Evolutionary conservation across 2,888 invertebrate species (phyloP).

Genomic region (Clepsis dumicolana): DNA sequence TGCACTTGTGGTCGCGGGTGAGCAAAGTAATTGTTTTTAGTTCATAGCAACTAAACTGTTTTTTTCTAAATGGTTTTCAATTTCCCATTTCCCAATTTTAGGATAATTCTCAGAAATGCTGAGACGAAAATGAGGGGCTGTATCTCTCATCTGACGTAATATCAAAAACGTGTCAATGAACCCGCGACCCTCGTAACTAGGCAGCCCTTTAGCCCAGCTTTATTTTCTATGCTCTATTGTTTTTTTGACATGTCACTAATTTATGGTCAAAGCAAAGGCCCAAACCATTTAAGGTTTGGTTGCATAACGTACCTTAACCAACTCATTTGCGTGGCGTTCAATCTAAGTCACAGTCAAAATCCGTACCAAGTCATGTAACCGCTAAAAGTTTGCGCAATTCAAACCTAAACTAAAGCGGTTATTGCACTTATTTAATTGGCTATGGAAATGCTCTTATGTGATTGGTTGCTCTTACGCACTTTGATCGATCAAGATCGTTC

Average conservation of each 20-base stretch:
- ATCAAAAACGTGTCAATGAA: background rate
- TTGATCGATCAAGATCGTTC: constrained; percentile 6
- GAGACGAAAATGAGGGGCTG: too few species aligned
- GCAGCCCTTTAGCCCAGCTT: background rate
- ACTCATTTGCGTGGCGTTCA: constrained; percentile 29
- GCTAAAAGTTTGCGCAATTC: constrained; percentile 27
- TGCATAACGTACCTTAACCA: constrained; percentile 35
- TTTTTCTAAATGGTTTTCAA: too few species aligned
- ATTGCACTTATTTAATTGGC: constrained; percentile 21
- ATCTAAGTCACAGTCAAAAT: constrained; percentile 7
- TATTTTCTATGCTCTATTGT: constrained; percentile 1
- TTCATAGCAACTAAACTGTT: too few species aligned
- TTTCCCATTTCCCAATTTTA: too few species aligned
- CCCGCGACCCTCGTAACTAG: background rate
- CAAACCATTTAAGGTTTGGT: constrained; percentile 9
- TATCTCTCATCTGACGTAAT: too few species aligned
- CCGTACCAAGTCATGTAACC: constrained; percentile 22
- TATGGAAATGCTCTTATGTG: constrained; percentile 4
- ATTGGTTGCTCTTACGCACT: constrained; percentile 16
- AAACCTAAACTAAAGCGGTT: constrained; percentile 15
- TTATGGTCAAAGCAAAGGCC: background rate
- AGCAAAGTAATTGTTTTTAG: too few species aligned
- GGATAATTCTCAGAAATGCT: too few species aligned
- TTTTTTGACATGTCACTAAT: constrained; percentile 17
- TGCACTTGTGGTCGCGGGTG: too few species aligned